Evolutionary conservation across 1,140 invertebrate species (phyloP), one percentile per base, ranked within the genome.

Genomic region (Drosophila equinoxialis): DNA sequence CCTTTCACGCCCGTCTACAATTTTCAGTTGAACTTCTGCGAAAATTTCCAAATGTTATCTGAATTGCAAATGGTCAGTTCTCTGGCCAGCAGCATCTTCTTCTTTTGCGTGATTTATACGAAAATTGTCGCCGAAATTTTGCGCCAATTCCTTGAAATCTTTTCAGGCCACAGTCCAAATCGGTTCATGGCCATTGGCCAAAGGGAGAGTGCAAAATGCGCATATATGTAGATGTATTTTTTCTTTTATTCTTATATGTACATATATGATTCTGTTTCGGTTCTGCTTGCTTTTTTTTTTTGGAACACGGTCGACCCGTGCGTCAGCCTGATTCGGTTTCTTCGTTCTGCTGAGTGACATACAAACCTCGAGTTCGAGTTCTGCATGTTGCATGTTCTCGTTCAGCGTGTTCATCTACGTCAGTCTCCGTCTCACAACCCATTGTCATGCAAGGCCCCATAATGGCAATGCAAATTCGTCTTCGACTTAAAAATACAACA

Each of bases 331-430:
- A 62, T 63, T 68, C 61, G 81, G 74, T 55, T 48, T 20, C 45
- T 20, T 48, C 45, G 45, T 48, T 51, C 45, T 51, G 45, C 10
- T 51, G 45, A 51, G 45, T 51, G 83, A 87, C 83, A 87, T 80
- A 87, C 84, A 87, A 83, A 87, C 83, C 83, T 71, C 79, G 79
- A 87, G 77, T 74, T 75, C 67, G 82, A 76, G 64, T 59, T 70
- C 74, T 67, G 65, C 61, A 66, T 48, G 59, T 62, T 48, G 41
- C 60, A 23, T 68, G 37, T 63, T 17, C 64, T 65, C 60, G 45
- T 51, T 23, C 45, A 51, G 17, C 17, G 45, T 51, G 17, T 51
- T 51, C 45, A 51, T 51, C 66, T 41, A 23, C 41, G 45, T 51
- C 45, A 51, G 45, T 51, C 45, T 51, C 45, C 20, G 45, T 51